Evolutionary conservation across 2,797 vertebrate genomes (phyloP), one percentile per base, ranked within the genome.

Genomic region (Glossophaga mutica): DNA sequence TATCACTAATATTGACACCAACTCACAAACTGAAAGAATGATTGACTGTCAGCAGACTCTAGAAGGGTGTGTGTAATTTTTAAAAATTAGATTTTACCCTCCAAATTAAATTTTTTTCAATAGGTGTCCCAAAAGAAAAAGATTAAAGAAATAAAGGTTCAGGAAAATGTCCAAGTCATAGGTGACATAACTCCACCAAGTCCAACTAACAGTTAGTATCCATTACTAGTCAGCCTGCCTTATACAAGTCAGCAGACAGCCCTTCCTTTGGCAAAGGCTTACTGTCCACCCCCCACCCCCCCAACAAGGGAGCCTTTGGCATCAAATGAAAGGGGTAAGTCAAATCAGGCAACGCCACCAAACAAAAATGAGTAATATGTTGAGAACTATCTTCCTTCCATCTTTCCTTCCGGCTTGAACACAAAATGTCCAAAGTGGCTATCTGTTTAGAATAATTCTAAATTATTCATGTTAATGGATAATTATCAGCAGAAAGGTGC

Each of bases 391-490:
- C 57, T 89, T 65, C 44, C 32, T 91, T 82, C 68, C 88, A 77
- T 83, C 83, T 78, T 71, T 84, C 57, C 50, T 94, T 96, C 22
- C 74, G 84, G 62, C 77, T 91, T 94, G 67, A 84, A 94, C 46
- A 15, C 19, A 2, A 34, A 91, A 90, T 91, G 52, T 87, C 74
- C 88, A 81, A 96, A 95, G 55, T 65, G 57, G 74, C 0, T 90
- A 96, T 77, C 62, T 93, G 55, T 84, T 95, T 71, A n/a, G n/a
- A n/a, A n/a, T n/a, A 86, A 85, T 85, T 90, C 86, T 97, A 96
- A 97, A 98, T 97, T 97, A 97, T 97, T 97, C 94, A 97, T 82
- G 88, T 52, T 97, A 97, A 96, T 95, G 88, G 92, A 94, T 91
- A 95, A 90, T 85, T 96, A 93, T 77, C 79, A 18, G 52, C 91